Evolutionary conservation across 2,888 invertebrate genomes (phyloP), one percentile per base, ranked within the genome.

Genomic region (Brachylomia viminalis): DNA sequence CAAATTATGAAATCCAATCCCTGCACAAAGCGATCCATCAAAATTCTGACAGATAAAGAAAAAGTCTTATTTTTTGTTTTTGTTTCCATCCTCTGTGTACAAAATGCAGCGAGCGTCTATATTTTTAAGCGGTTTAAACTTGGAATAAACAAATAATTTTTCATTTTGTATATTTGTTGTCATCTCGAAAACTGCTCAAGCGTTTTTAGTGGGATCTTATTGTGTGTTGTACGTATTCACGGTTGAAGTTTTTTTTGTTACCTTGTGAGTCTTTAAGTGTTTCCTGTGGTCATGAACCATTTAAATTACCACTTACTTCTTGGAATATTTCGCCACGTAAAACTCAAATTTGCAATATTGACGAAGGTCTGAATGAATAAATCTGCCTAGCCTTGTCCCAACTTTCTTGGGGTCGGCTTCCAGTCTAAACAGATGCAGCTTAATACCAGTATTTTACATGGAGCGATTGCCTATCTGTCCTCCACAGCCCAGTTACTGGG

Each of bases 1-100:
- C 92, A 94, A 95, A 94, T 95, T 95, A 94, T 95, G 96, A 94
- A 96, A 96, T 93, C 90, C 89, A 94, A 95, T 94, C 93, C 89
- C 83, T 72, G 79, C 83, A 90, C 91, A 93, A 90, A 92, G 90
- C 91, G 93, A 95, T 95, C 95, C 94, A 94, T 95, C 95, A 95
- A 81, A 83, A 94, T 88, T 94, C 80, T 95, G 95, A 95, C 95
- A 95, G 95, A 89, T 86, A 90, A 69, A 91, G 89, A 93, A 92
- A 92, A 92, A 91, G 89, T 89, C 80, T 79, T 68, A 45, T 80
- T 77, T 85, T 59, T 87, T 42, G 0, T 30, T 89, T 90, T 91
- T 84, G 78, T 80, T 80, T 86, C n/a, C n/a, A n/a, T 86, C 89
- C 86, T 86, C 89, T 90, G 83, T 84, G 85, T 88, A 86, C 88